These are phyloP conservation scores for Bathynomus jamesi DNA, from an alignment of 1,140 invertebrate genomes.

Conservation along the genomic window DNA sequence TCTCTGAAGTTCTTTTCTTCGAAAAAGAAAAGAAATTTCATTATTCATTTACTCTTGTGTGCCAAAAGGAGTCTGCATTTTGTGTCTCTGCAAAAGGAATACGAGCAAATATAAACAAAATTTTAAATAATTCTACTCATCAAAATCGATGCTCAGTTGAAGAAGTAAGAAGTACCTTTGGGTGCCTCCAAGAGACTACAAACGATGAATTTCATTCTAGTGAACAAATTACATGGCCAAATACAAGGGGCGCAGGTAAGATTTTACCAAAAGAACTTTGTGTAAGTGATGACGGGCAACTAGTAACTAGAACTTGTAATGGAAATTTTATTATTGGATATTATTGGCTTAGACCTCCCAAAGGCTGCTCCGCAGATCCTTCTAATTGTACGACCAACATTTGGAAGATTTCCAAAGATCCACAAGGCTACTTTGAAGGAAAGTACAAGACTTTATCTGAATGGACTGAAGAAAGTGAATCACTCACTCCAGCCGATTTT, in stretches of 20 bases:
- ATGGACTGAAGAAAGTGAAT: conserved; percentile 7
- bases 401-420: conserved; percentile 18
- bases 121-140: too few species aligned
- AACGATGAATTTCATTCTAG: too few species aligned
- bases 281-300: conserved; percentile 11
- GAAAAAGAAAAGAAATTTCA: too few species aligned
- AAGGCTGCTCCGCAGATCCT: conserved; percentile 7
- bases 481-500: conserved; percentile 16
- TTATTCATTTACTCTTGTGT: too few species aligned
- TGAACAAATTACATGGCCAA: too few species aligned
- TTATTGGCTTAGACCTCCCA: conserved; percentile 9
- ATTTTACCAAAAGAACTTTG: conserved; percentile 25
- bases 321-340: conserved; percentile 24
- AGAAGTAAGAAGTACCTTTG: too few species aligned
- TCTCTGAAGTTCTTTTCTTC: too few species aligned
- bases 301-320: conserved; percentile 19
- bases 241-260: not conserved
- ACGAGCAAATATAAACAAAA: too few species aligned
- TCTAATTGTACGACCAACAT: conserved; percentile 10
- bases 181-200: too few species aligned
- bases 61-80: too few species aligned
- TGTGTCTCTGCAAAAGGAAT: too few species aligned
- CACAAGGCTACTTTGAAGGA: not conserved
- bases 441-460: not conserved
- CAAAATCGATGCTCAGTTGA: too few species aligned